Evolutionary conservation across 2,113 vertebrate species (phyloP).

Genomic region (Callocephalon fimbriatum): DNA sequence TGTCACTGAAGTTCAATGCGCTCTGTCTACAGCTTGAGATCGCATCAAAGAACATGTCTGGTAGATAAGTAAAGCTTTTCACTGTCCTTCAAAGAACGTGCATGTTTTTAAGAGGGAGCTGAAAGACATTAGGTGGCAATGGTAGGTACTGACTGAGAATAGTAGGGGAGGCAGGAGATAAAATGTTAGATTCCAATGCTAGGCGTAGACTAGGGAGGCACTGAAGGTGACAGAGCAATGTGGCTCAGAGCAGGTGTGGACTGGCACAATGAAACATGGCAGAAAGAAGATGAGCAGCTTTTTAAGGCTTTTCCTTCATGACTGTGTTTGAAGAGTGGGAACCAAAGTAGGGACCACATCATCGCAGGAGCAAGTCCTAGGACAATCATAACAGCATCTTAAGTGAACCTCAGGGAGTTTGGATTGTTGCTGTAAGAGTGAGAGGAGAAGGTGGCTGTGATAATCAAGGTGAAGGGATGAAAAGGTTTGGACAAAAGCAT

Average conservation of each 20-base stretch:
- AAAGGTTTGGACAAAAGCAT: not conserved
- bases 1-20: accelerated
- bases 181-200: not conserved
- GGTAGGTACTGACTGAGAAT: not conserved
- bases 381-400: not conserved
- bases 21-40: not conserved
- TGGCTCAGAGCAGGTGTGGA: not conserved
- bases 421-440: not conserved
- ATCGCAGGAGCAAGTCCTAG: not conserved
- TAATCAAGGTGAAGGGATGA: not conserved
- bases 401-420: not conserved
- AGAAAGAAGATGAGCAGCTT: not conserved
- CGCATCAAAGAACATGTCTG: not conserved
- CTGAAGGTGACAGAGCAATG: not conserved
- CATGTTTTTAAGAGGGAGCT: not conserved
- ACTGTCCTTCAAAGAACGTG: not conserved
- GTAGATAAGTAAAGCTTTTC: not conserved
- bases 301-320: not conserved
- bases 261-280: not conserved
- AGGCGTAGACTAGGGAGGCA: accelerated
- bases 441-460: not conserved
- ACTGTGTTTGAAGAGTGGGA: not conserved
- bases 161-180: not conserved
- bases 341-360: not conserved
- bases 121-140: not conserved